A percentile compares a stretch with the other conserved stretches of the same genome.
Conservation (phyloP, 2,113 vertebrate genomes). For the Tiliqua scincoides region DNA sequence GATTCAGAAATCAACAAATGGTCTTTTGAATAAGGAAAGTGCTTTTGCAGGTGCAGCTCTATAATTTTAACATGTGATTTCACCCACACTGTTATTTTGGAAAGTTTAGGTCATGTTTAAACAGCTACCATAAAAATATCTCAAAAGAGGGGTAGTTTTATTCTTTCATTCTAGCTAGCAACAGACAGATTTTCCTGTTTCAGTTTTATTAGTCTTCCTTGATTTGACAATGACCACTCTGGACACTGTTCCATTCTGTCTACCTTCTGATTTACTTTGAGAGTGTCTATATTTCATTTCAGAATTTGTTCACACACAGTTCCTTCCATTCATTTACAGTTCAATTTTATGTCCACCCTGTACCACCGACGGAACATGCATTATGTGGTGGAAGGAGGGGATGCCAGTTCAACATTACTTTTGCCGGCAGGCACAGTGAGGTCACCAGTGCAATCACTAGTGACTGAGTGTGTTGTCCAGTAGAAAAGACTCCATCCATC, state of each 20-base stretch:
- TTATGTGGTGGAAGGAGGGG: too few relatives aligned
- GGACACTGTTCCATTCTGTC: background rate
- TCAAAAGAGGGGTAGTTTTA: constrained; percentile 21
- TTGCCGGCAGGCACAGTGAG: too few relatives aligned
- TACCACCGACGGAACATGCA: too few relatives aligned
- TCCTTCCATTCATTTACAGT: background rate
- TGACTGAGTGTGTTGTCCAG: too few relatives aligned
- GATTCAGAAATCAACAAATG: background rate
- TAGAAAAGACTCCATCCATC: too few relatives aligned
- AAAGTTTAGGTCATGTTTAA: constrained; percentile 35
- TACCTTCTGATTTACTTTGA: background rate
- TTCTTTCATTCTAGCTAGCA: constrained; percentile 18
- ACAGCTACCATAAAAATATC: constrained; percentile 23
- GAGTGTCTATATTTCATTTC: background rate
- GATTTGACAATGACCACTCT: background rate
- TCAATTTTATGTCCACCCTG: too few relatives aligned
- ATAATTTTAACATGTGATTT: constrained; percentile 30
- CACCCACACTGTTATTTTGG: constrained; percentile 27
- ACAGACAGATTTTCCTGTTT: background rate
- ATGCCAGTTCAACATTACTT: too few relatives aligned
- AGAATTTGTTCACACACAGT: background rate
- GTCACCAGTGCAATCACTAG: too few relatives aligned
- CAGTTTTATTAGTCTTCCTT: background rate
- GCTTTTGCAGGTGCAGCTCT: background rate
- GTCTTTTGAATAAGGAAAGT: constrained; percentile 21